These are phyloP conservation scores for Chionoecetes opilio DNA, from an alignment of 1,140 invertebrate genomes.

Conservation along the genomic window DNA sequence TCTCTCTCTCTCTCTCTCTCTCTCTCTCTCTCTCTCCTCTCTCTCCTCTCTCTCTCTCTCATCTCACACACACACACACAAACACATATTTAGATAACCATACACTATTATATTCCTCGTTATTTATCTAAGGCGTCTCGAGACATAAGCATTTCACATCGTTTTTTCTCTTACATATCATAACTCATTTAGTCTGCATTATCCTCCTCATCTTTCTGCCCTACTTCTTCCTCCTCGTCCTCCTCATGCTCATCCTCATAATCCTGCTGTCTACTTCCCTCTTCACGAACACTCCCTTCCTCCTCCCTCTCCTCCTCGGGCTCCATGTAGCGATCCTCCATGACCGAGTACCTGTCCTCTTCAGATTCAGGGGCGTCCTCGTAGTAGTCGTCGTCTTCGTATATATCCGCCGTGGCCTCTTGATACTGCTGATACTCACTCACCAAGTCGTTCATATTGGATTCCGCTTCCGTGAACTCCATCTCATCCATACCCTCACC, in stretches of 20 bases:
- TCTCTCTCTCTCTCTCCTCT: not conserved
- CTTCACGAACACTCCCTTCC: not conserved
- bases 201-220: not conserved
- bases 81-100: not conserved
- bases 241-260: not conserved
- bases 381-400: conserved; percentile 88
- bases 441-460: conserved; percentile 93
- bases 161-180: not conserved
- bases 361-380: not conserved
- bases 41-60: not conserved
- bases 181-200: not conserved
- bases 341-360: not conserved
- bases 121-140: not conserved
- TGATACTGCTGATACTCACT: conserved; percentile 97
- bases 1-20: not conserved
- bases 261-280: not conserved
- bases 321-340: not conserved
- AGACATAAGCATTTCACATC: no score
- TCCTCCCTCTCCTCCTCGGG: not conserved
- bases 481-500: conserved; percentile 87
- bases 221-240: not conserved
- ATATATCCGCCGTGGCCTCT: conserved; percentile 92
- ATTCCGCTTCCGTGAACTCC: conserved; percentile 89
- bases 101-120: not conserved
- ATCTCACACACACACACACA: no score